Base-by-base conservation (phyloP, 2,888 invertebrate species). In the Carcina quercana region DNA sequence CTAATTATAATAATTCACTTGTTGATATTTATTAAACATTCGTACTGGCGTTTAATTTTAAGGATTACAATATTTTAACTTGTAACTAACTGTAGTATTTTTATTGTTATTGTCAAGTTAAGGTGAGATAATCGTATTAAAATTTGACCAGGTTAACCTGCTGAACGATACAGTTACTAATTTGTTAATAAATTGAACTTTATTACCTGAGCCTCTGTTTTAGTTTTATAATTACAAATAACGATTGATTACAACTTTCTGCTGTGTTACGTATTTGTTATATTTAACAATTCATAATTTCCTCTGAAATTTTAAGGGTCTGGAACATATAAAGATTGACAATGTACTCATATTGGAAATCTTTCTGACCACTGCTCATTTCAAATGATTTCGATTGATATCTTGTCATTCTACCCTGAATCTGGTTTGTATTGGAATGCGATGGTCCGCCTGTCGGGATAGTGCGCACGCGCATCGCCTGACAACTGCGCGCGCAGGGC, bases 11-110 rank as follows among this genome's bases (percentile, higher is more conserved):
- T n/a, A n/a, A n/a, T 64, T 69, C 72, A 61, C 59, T 59, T 75
- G 74, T 79, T 80, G 79, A 80, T 80, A 80, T 80, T 82, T 80
- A 82, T 82, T 80, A 74, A 72, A n/a, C n/a, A n/a, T n/a, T n/a
- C n/a, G n/a, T 74, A 59, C 58, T 47, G 47, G 50, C 55, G 54
- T 62, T 56, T 73, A 72, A 61, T 37, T 53, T 43, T 64, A 73
- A 48, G 61, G 53, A n/a, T n/a, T n/a, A 50, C 51, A 60, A 61
- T 24, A 24, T 11, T 12, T 47, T 54, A 48, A 55, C 49, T 50
- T 68, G 62, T 75, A 70, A 79, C 80, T 80, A 82, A 82, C 75
- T 53, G 52, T 59, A 51, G 50, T 63, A 59, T 29, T 34, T 59
- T 67, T 67, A 60, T 72, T 79, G 75, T 78, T 74, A 73, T 74